Conservation (phyloP, 2,888 invertebrate species). For the Drosophila mimica region DNA sequence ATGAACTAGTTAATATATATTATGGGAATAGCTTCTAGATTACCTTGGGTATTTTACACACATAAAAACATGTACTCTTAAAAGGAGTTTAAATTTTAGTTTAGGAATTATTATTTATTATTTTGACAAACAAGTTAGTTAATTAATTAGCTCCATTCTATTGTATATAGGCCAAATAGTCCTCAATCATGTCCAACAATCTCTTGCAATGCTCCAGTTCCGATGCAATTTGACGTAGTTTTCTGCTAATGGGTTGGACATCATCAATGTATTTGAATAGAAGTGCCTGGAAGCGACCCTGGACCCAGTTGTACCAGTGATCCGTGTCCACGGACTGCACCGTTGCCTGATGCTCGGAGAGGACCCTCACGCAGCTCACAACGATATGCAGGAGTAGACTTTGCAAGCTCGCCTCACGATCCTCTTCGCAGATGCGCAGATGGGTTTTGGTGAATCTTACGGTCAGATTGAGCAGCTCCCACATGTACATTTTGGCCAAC, state of each 20-base stretch:
- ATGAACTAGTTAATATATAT: background rate
- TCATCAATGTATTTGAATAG: constrained; percentile 46
- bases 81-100: background rate
- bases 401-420: background rate
- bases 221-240: constrained; percentile 18
- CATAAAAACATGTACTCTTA: background rate
- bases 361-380: constrained; percentile 4
- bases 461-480: constrained; percentile 50
- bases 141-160: background rate
- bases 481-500: constrained; percentile 51
- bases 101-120: background rate
- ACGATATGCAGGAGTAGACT: constrained; percentile 42
- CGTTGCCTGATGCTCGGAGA: constrained; percentile 21
- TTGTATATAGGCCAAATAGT: constrained; percentile 32
- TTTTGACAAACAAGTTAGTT: background rate
- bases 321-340: background rate
- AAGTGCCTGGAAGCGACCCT: constrained; percentile 47
- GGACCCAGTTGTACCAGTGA: constrained; percentile 58
- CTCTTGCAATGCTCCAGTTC: constrained; percentile 18
- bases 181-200: constrained; percentile 20
- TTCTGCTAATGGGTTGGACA: constrained; percentile 18
- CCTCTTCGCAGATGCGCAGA: background rate
- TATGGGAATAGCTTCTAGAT: background rate
- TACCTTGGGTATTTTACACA: background rate
- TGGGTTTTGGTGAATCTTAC: constrained; percentile 29